Percentiles rank a stretch among this genome's conserved stretches.
phyloP scores from a whole-genome alignment of 2,888 invertebrate species.

The Ctenicera cuprea region DNA sequence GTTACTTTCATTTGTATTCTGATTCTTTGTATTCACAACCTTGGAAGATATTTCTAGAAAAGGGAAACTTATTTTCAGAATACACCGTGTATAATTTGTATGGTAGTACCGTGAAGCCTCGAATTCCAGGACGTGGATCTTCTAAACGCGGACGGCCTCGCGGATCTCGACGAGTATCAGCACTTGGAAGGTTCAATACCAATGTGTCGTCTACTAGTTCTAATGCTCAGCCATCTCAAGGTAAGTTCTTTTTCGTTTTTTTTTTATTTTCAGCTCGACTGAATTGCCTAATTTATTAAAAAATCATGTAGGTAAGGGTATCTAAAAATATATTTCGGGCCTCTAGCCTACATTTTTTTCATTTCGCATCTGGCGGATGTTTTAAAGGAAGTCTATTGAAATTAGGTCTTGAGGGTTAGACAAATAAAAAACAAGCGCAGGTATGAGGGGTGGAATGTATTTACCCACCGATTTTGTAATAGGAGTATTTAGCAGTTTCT shows the following conservation, averaged over 20 bases:
- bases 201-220: slow-evolving; percentile 19
- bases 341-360: slow-evolving; percentile 27
- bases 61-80: slow-evolving; percentile 59
- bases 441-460: slow-evolving; percentile 12
- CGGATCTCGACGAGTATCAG: slow-evolving; percentile 80
- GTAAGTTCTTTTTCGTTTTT: not conserved
- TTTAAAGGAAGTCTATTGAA: slow-evolving; percentile 63
- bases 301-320: not conserved
- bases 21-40: not conserved
- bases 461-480: too few relatives aligned
- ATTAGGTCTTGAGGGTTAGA: slow-evolving; percentile 46
- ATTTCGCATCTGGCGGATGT: slow-evolving; percentile 63
- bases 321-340: slow-evolving; percentile 16
- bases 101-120: slow-evolving; percentile 70
- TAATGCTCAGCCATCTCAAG: not conserved
- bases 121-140: slow-evolving; percentile 74
- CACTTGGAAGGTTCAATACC: slow-evolving; percentile 66
- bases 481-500: too few relatives aligned
- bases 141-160: slow-evolving; percentile 85
- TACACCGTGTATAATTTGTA: slow-evolving; percentile 69
- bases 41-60: not conserved
- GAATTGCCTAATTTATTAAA: too few relatives aligned
- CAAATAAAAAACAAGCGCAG: slow-evolving; percentile 18
- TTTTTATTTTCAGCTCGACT: not conserved
- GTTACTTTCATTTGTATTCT: slow-evolving; percentile 37